These are phyloP conservation scores for Lucilia cuprina DNA, from an alignment of 1,140 invertebrate genomes.

Conservation along the genomic window DNA sequence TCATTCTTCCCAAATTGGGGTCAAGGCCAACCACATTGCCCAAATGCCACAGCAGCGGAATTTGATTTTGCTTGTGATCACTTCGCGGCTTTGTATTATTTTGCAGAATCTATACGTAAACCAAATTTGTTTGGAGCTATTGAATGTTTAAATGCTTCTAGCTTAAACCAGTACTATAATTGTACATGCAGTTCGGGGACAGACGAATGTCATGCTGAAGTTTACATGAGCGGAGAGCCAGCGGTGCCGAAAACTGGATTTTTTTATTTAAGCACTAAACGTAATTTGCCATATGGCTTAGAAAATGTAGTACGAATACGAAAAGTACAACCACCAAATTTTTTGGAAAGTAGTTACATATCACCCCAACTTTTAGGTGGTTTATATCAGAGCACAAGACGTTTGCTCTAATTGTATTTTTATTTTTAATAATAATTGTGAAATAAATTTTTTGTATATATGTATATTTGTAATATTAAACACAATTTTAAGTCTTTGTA, in stretches of 20 bases:
- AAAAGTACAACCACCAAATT: slow-evolving; percentile 43
- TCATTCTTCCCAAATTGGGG: slow-evolving; percentile 78
- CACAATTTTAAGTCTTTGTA: not conserved
- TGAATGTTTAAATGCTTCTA: slow-evolving; percentile 47
- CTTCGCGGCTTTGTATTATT: slow-evolving; percentile 55
- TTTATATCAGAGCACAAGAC: not conserved
- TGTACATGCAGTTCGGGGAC: slow-evolving; percentile 13
- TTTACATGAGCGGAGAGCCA: slow-evolving; percentile 58
- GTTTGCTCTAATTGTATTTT: not conserved
- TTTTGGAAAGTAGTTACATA: slow-evolving; percentile 40
- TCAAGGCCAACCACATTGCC: slow-evolving; percentile 73
- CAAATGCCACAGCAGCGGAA: slow-evolving; percentile 56
- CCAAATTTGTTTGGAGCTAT: slow-evolving; percentile 49
- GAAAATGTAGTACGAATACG: slow-evolving; percentile 44
- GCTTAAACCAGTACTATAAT: slow-evolving; percentile 2
- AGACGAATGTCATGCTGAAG: slow-evolving; percentile 42
- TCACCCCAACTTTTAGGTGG: not conserved
- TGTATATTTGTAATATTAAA: not conserved
- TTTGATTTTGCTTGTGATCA: slow-evolving; percentile 58
- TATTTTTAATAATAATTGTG: no score
- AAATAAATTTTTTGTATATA: not conserved
- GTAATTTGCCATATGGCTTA: slow-evolving; percentile 21
- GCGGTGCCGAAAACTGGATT: slow-evolving; percentile 50
- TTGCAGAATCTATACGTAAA: slow-evolving; percentile 52
- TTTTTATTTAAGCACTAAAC: slow-evolving; percentile 52